phyloP scores from a whole-genome alignment of 2,797 vertebrate genomes.

The Scarus forsteni region DNA sequence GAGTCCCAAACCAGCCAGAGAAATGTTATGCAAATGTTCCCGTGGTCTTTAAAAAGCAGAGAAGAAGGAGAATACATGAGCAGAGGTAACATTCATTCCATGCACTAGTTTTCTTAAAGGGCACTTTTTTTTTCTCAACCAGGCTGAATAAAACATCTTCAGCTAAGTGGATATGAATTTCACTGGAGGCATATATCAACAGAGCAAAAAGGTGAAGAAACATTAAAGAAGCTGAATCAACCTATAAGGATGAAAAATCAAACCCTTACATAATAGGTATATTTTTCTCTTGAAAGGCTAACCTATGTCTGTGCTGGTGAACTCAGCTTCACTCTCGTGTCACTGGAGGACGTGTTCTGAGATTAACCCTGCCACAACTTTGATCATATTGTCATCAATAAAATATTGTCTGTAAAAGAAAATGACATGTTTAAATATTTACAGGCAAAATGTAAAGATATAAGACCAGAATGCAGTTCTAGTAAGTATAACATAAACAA shows the following conservation, averaged over 20 bases:
- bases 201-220: conserved; percentile 39
- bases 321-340: conserved; percentile 50
- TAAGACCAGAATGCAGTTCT: conserved; percentile 10
- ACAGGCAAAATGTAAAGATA: conserved; percentile 22
- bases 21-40: conserved; percentile 76
- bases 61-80: conserved; percentile 22
- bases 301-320: conserved; percentile 22
- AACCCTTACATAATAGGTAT: conserved; percentile 40
- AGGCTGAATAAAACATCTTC: conserved; percentile 41
- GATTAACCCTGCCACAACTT: conserved; percentile 32
- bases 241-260: neutral
- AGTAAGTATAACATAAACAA: neutral
- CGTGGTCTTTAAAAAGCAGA: conserved; percentile 32
- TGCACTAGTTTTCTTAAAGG: conserved; percentile 55
- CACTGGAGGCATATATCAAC: conserved; percentile 29
- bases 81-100: conserved; percentile 22
- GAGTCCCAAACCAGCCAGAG: conserved; percentile 33
- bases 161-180: conserved; percentile 32
- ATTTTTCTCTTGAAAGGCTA: conserved; percentile 15
- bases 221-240: conserved; percentile 48
- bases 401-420: conserved; percentile 59
- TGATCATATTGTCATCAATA: conserved; percentile 58
- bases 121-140: conserved; percentile 45
- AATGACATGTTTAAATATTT: conserved; percentile 58
- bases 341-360: conserved; percentile 31